These are phyloP conservation scores for Alethe castanea DNA, from an alignment of 2,113 vertebrate species.

Conservation along the genomic window DNA sequence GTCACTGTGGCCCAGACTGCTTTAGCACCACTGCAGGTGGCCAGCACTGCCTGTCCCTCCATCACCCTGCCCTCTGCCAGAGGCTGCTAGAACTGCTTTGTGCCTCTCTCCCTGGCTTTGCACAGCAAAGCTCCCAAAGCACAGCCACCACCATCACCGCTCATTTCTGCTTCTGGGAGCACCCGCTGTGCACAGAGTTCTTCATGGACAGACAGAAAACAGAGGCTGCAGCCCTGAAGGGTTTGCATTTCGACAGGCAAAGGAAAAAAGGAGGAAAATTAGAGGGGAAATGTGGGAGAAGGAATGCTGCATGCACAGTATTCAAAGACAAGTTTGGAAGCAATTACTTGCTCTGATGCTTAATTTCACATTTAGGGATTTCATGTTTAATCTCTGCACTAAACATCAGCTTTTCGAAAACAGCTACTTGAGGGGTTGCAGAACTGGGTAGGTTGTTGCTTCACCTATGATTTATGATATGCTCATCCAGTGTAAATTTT, in stretches of 20 bases:
- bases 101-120: neutral
- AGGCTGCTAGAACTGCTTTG: neutral
- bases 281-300: neutral
- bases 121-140: neutral
- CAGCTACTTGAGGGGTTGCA: neutral
- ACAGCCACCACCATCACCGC: neutral
- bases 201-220: neutral
- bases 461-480: neutral
- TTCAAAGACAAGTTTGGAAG: neutral
- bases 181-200: fast-evolving
- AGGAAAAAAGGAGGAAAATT: neutral
- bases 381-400: neutral
- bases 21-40: neutral
- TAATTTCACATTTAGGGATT: neutral
- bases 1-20: too few relatives aligned
- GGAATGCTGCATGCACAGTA: neutral
- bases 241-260: neutral
- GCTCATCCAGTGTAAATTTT: neutral
- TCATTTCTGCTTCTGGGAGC: neutral
- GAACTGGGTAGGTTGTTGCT: neutral
- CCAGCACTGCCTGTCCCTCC: neutral
- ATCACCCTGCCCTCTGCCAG: neutral
- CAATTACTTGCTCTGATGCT: neutral
- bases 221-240: neutral
- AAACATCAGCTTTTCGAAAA: neutral